Evolutionary conservation across 1,140 invertebrate species (phyloP).

Genomic region (Microplitis mediator): DNA sequence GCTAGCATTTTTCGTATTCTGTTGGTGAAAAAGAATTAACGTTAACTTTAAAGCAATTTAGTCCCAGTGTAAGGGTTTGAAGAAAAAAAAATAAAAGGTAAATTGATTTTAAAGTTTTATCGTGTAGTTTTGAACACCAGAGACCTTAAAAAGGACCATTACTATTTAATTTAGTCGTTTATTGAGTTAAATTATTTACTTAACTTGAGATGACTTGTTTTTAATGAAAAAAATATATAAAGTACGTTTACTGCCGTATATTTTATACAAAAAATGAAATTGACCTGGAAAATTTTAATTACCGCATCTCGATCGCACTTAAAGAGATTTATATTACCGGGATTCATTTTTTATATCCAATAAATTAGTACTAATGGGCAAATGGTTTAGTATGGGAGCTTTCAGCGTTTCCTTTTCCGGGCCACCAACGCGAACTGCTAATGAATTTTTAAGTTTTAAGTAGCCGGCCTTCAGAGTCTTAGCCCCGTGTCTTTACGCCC

Average conservation of each 20-base stretch:
- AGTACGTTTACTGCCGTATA: too few species aligned
- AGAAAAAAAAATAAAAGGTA: too few species aligned
- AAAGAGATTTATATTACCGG: background rate
- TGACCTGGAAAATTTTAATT: background rate
- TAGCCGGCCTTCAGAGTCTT: background rate
- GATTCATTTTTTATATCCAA: background rate
- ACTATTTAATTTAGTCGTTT: too few species aligned
- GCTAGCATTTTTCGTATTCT: too few species aligned
- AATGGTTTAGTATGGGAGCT: background rate
- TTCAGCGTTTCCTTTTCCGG: background rate
- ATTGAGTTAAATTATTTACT: too few species aligned
- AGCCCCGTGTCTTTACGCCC: background rate
- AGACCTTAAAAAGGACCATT: too few species aligned
- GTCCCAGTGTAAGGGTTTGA: too few species aligned
- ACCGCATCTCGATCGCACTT: background rate
- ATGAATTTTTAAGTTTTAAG: slow-evolving; percentile 41
- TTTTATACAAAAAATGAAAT: too few species aligned
- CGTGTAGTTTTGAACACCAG: too few species aligned
- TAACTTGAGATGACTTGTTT: too few species aligned
- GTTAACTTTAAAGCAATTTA: background rate
- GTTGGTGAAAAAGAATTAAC: background rate
- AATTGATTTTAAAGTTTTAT: too few species aligned
- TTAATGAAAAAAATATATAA: too few species aligned
- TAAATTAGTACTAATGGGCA: slow-evolving; percentile 34
- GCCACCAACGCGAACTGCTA: slow-evolving; percentile 19